Conservation (phyloP, 2,888 invertebrate genomes). For the Entomobrya multifasciata region DNA sequence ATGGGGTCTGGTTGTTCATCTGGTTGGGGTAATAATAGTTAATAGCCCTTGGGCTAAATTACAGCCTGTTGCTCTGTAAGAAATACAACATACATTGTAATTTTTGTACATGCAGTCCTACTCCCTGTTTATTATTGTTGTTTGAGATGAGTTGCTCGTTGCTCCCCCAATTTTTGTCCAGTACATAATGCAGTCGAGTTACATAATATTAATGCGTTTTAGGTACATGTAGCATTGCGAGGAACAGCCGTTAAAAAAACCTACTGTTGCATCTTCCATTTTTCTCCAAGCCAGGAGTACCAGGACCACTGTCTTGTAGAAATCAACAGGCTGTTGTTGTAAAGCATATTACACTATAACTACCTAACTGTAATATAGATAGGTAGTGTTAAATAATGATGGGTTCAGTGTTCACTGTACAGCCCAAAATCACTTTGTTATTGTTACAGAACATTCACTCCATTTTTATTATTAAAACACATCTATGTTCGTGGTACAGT, state of each 20-base stretch:
- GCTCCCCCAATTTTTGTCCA: conserved; percentile 55
- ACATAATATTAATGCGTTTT: not conserved
- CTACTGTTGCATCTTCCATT: conserved; percentile 20
- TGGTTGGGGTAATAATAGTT: too few species aligned
- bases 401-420: conserved; percentile 22
- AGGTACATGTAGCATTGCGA: not conserved
- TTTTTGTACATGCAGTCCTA: too few species aligned
- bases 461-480: too few species aligned
- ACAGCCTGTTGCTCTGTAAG: not conserved
- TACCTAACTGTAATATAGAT: too few species aligned
- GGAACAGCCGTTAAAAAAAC: conserved; percentile 28
- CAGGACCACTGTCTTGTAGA: conserved; percentile 6
- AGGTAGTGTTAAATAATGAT: conserved; percentile 46
- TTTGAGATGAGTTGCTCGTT: not conserved
- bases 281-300: not conserved
- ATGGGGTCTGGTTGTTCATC: too few species aligned
- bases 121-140: conserved; percentile 12
- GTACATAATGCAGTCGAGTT: conserved; percentile 34
- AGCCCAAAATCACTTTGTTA: conserved; percentile 26
- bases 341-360: conserved; percentile 15
- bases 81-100: too few species aligned
- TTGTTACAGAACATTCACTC: conserved; percentile 37
- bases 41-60: conserved; percentile 42
- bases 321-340: conserved; percentile 42
- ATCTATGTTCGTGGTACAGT: conserved; percentile 6